These are phyloP conservation scores for Pachypsylla venusta DNA, from an alignment of 1,140 invertebrate species.

Conservation along the genomic window DNA sequence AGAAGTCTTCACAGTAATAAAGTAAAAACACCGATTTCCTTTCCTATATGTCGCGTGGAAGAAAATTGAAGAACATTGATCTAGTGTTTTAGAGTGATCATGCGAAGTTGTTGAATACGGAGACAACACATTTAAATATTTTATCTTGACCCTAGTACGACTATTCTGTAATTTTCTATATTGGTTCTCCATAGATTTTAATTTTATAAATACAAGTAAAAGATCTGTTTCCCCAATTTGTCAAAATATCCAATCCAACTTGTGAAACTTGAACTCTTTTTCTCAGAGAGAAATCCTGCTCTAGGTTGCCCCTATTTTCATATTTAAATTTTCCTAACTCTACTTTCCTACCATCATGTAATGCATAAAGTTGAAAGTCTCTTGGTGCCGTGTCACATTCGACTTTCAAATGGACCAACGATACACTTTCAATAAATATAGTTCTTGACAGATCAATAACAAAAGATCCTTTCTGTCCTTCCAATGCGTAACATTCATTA, in stretches of 20 bases:
- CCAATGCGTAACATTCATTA: not conserved
- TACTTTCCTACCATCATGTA: not conserved
- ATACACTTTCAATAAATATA: not conserved
- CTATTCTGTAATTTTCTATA: no score
- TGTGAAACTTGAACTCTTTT: not conserved
- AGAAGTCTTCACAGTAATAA: no score
- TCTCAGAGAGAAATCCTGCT: not conserved
- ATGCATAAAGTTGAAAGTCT: not conserved
- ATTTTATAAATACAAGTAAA: conserved; percentile 3
- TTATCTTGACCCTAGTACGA: no score
- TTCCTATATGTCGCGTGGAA: no score
- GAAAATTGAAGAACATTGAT: no score
- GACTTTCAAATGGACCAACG: not conserved
- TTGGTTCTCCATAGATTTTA: not conserved
- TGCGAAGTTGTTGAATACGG: no score
- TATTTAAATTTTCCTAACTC: not conserved
- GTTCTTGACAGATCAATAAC: not conserved
- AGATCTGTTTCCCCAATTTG: not conserved
- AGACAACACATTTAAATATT: no score
- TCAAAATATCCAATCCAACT: not conserved
- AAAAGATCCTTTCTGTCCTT: not conserved
- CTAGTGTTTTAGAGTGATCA: no score
- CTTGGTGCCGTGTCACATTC: conserved; percentile 1
- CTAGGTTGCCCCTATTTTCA: not conserved
- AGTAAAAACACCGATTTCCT: no score